Conservation (phyloP, 2,888 invertebrate species). For the Noctuana brunneofusca region DNA sequence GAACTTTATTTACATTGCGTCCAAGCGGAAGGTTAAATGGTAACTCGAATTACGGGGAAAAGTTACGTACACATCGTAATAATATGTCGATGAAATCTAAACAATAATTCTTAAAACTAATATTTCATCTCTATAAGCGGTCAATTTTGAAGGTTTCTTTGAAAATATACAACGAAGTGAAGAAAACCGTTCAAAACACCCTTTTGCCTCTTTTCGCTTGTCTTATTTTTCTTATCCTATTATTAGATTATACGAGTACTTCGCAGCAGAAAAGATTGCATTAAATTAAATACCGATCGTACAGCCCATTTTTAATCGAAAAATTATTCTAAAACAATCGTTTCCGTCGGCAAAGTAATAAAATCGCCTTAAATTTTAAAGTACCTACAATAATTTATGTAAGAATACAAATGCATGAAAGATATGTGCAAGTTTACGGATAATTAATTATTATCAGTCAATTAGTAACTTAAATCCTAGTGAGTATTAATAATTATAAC, state of each 20-base stretch:
- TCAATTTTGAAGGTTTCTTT: slow-evolving; percentile 71
- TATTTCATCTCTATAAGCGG: slow-evolving; percentile 52
- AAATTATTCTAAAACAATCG: slow-evolving; percentile 14
- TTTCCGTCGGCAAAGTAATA: slow-evolving; percentile 41
- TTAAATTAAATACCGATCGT: slow-evolving; percentile 15
- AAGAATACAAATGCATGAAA: slow-evolving; percentile 72
- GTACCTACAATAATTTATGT: slow-evolving; percentile 58
- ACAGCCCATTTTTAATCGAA: not conserved
- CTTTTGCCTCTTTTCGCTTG: slow-evolving; percentile 79
- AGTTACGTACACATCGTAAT: slow-evolving; percentile 52
- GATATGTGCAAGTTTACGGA: slow-evolving; percentile 62
- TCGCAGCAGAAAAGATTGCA: slow-evolving; percentile 46
- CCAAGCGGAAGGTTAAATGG: slow-evolving; percentile 68
- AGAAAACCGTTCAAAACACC: slow-evolving; percentile 75
- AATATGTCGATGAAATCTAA: slow-evolving; percentile 38
- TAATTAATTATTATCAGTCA: slow-evolving; percentile 64
- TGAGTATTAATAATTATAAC: slow-evolving; percentile 64
- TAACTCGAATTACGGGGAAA: slow-evolving; percentile 76
- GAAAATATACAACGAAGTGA: slow-evolving; percentile 69
- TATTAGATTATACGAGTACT: slow-evolving; percentile 47
- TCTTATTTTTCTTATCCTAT: slow-evolving; percentile 62
- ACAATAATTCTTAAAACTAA: slow-evolving; percentile 52
- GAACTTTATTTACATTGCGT: slow-evolving; percentile 66
- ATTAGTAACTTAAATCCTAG: slow-evolving; percentile 60
- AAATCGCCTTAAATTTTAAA: slow-evolving; percentile 47